Evolutionary conservation across 2,888 invertebrate genomes (phyloP).

Genomic region (Nasonia oneida): DNA sequence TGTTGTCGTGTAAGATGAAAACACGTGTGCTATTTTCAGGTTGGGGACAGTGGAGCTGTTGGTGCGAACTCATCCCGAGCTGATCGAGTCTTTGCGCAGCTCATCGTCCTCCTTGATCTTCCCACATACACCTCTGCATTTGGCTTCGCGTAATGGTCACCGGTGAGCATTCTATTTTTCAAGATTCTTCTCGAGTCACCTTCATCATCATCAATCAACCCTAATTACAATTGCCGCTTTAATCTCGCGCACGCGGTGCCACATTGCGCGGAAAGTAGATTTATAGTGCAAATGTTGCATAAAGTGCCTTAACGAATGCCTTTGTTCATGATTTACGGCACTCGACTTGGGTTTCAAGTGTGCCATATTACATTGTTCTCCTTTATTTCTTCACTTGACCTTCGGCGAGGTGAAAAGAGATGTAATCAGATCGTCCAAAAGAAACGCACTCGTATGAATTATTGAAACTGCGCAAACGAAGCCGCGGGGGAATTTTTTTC

Average conservation of each 20-base stretch:
- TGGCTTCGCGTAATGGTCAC: conserved; percentile 95
- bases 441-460: conserved; percentile 23
- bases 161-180: conserved; percentile 82
- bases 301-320: not conserved
- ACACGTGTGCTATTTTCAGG: conserved; percentile 77
- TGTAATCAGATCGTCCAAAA: not conserved
- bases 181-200: conserved; percentile 37
- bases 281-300: conserved; percentile 30
- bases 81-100: conserved; percentile 87
- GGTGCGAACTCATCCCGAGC: conserved; percentile 90
- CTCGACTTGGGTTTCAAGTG: not conserved
- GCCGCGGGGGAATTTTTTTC: not conserved
- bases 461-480: conserved; percentile 14
- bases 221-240: conserved; percentile 27
- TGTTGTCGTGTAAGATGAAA: not conserved
- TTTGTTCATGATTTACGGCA: not conserved
- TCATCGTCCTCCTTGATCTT: conserved; percentile 80
- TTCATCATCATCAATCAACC: conserved; percentile 34
- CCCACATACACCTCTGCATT: conserved; percentile 93
- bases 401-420: not conserved
- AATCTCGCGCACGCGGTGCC: not conserved
- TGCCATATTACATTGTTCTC: not conserved
- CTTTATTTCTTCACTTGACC: not conserved
- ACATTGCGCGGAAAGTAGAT: conserved; percentile 8
- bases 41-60: conserved; percentile 93